These are phyloP conservation scores for Chrysomallon squamiferum DNA, from an alignment of 1,140 invertebrate species.

Conservation along the genomic window DNA sequence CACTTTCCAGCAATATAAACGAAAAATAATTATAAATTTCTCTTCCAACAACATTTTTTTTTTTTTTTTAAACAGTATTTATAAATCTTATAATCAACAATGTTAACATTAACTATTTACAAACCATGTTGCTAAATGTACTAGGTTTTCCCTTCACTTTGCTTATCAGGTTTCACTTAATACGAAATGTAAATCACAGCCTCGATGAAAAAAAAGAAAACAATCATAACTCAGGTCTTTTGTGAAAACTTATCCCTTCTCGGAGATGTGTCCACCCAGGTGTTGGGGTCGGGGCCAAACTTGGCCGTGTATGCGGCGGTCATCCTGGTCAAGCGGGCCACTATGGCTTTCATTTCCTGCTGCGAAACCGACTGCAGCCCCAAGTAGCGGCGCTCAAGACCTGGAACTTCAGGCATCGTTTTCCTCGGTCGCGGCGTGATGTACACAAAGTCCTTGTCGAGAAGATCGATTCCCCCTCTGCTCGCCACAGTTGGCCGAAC, in stretches of 20 bases:
- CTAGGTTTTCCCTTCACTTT: too few relatives aligned
- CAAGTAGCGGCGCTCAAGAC: conserved; percentile 36
- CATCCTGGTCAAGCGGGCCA: conserved; percentile 37
- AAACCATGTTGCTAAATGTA: too few relatives aligned
- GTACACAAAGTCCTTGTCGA: conserved; percentile 39
- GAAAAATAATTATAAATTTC: too few relatives aligned
- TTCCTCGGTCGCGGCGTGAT: conserved; percentile 30
- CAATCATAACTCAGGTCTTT: too few relatives aligned
- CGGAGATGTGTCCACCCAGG: conserved; percentile 41
- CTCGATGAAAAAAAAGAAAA: too few relatives aligned
- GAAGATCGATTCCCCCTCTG: conserved; percentile 35
- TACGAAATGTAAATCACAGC: too few relatives aligned
- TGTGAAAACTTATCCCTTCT: neutral
- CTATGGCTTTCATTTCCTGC: conserved; percentile 36
- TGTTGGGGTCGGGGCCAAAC: conserved; percentile 40
- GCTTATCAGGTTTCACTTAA: too few relatives aligned
- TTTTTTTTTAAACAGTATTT: too few relatives aligned
- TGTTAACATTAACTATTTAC: too few relatives aligned
- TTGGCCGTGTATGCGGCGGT: conserved; percentile 51
- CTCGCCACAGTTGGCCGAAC: conserved; percentile 41
- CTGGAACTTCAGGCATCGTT: conserved; percentile 41
- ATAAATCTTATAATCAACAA: too few relatives aligned
- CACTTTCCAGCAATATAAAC: too few relatives aligned
- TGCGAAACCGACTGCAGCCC: conserved; percentile 31
- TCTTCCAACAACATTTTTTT: too few relatives aligned